Base-by-base conservation (phyloP, 2,888 invertebrate genomes). In the Hemicrepidius hirtus region DNA sequence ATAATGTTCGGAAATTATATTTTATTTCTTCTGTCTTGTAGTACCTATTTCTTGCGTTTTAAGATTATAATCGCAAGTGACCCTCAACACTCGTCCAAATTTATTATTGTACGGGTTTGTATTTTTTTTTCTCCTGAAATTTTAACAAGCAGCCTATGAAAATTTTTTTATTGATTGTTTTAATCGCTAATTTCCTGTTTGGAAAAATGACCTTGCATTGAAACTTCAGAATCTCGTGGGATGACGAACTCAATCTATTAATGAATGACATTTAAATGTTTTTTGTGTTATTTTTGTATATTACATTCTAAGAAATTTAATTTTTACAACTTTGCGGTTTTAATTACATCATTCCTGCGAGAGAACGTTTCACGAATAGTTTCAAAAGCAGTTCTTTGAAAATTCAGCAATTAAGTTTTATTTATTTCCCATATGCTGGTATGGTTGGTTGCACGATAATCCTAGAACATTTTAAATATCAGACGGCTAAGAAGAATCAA, bases 311-410 rank as follows among this genome's bases (percentile, higher is more conserved):
- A 2, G 9, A 18, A 13, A 44, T 20, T 28, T 7, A 28, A 5
- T n/a, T n/a, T 53, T 28, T 28, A 28, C n/a, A 32, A 53, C 24
- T 53, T n/a, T 53, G 53, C 28, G 53, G 53, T 53, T 53, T 24
- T 53, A 53, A 53, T 53, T 53, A 53, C 28, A 53, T 53, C 28
- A 53, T 21, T 18, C 24, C 24, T n/a, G n/a, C 46, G 1, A 16
- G 13, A 13, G 40, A 13, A 13, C 13, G 13, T 13, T 1, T 40
- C 40, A 40, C 40, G 13, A 3, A 13, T 40, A 13, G 40, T 40
- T 40, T 40, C 40, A 13, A 40, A n/a, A 41, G 13, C 24, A 41
- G 16, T 41, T 41, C 40, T 1, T 4, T 16, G 50, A 50, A 50
- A 53, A 53, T 28, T 53, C 53, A 32, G 13, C 7, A 53, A 53